Percentiles rank a stretch among this genome's conserved stretches.
Conservation (phyloP, 2,113 vertebrate species). For the Tupaia tana region DNA sequence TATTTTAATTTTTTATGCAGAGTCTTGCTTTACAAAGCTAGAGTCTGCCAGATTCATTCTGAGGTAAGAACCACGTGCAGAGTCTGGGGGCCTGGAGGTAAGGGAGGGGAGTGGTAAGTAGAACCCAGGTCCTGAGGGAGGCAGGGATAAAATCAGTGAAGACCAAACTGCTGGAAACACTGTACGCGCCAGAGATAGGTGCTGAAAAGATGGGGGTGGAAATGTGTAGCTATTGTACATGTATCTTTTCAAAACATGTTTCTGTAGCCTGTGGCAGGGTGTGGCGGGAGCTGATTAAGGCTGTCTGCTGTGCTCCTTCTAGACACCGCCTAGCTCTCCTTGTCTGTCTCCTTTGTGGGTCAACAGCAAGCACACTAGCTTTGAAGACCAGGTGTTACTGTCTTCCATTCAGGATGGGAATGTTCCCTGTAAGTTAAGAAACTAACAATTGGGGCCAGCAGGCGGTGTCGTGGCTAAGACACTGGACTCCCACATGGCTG, state of each 20-base stretch:
- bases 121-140: background rate
- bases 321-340: background rate
- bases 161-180: background rate
- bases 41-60: background rate
- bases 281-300: too few species aligned
- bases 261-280: background rate
- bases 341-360: background rate
- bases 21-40: slow-evolving; percentile 31
- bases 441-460: background rate
- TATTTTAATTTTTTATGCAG: background rate
- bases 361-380: background rate
- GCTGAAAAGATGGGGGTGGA: background rate
- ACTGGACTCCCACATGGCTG: too few species aligned
- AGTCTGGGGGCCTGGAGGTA: background rate
- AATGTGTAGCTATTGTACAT: background rate
- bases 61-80: slow-evolving; percentile 6
- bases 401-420: background rate
- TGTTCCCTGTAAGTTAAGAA: background rate
- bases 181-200: background rate
- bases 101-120: background rate
- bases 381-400: background rate
- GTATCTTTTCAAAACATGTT: background rate
- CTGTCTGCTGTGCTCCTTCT: background rate
- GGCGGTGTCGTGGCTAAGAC: too few species aligned
- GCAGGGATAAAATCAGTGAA: background rate